Evolutionary conservation across 2,797 vertebrate species (phyloP).

Genomic region (Mustela erminea): DNA sequence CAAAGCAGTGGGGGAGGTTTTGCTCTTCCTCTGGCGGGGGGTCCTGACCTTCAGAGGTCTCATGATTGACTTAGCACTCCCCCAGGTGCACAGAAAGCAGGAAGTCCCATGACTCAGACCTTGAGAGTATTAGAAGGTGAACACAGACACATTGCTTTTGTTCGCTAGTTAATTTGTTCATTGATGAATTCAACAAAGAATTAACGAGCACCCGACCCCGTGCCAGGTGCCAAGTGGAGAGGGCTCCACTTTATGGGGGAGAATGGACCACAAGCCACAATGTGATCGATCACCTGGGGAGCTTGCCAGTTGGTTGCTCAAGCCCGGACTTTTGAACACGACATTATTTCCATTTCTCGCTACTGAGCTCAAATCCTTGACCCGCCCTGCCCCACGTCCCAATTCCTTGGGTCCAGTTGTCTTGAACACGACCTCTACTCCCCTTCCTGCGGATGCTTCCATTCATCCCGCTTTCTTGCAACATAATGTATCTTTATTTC

Average conservation of each 20-base stretch:
- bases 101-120: neutral
- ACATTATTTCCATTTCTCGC: neutral
- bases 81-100: neutral
- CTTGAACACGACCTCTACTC: neutral
- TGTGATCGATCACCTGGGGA: too few species aligned
- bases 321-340: neutral
- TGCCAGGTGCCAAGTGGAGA: neutral
- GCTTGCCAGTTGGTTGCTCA: neutral
- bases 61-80: neutral
- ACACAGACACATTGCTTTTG: neutral
- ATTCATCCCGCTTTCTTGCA: neutral
- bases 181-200: neutral
- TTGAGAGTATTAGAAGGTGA: neutral
- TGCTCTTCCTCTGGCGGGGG: too few species aligned
- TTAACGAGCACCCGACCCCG: too few species aligned
- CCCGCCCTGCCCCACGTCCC: fast-evolving
- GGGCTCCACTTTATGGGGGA: neutral
- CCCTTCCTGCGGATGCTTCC: neutral
- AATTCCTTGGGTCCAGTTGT: neutral
- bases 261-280: neutral
- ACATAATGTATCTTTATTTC: neutral
- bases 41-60: neutral
- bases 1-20: neutral
- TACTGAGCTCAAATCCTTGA: neutral
- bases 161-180: neutral